Evolutionary conservation across 1,140 invertebrate genomes (phyloP).

Genomic region (Medauroidea extradentata): DNA sequence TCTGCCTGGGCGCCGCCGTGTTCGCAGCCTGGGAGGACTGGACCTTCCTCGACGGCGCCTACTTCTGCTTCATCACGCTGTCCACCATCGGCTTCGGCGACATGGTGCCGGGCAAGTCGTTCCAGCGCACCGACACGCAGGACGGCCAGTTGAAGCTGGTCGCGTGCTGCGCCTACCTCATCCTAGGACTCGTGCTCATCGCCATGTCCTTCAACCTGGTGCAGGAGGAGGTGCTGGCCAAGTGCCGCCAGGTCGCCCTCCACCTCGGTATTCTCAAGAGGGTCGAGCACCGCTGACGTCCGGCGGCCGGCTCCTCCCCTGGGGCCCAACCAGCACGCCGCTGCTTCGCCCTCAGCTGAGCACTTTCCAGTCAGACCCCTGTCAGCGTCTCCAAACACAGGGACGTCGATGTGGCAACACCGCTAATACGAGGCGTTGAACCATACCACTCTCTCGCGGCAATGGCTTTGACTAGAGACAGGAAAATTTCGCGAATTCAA

Average conservation of each 20-base stretch:
- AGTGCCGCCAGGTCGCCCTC: conserved; percentile 63
- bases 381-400: no score
- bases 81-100: conserved; percentile 85
- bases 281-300: not conserved
- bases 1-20: conserved; percentile 63
- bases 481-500: no score
- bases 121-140: conserved; percentile 51
- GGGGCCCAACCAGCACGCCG: no score
- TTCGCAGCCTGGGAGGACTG: conserved; percentile 71
- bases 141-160: conserved; percentile 64
- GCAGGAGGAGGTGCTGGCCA: conserved; percentile 80
- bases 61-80: conserved; percentile 85
- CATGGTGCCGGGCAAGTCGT: conserved; percentile 60
- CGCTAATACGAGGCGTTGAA: no score
- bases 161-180: conserved; percentile 78
- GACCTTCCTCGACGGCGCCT: conserved; percentile 77
- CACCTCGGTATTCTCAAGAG: conserved; percentile 48
- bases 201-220: conserved; percentile 91
- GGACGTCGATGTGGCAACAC: no score
- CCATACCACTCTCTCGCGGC: no score
- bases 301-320: not conserved
- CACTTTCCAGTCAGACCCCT: no score
- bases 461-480: no score
- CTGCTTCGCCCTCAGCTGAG: no score
- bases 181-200: conserved; percentile 82